Evolutionary conservation across 2,113 vertebrate genomes (phyloP).

Genomic region (Podarcis raffonei): DNA sequence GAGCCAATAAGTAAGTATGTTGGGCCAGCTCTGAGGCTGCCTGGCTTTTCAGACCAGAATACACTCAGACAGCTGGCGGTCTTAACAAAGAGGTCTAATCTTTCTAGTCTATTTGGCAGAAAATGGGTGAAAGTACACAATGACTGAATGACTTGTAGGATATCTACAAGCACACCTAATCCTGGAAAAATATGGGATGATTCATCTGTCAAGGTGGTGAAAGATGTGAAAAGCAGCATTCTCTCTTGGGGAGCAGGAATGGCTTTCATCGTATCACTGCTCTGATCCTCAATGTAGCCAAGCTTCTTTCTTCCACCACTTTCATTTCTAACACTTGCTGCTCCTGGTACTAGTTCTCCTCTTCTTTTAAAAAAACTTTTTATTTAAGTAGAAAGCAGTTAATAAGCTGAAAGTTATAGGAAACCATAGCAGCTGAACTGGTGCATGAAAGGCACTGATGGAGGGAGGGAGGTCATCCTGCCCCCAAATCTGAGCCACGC

Average conservation of each 20-base stretch:
- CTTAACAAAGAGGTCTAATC: not conserved
- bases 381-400: not conserved
- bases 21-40: too few relatives aligned
- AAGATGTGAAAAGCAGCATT: not conserved
- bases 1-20: too few relatives aligned
- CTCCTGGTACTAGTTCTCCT: not conserved
- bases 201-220: not conserved
- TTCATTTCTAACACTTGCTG: not conserved
- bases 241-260: not conserved
- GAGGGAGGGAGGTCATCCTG: not conserved
- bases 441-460: not conserved
- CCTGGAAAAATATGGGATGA: not conserved
- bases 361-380: not conserved
- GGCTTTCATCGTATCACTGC: not conserved
- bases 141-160: too few relatives aligned
- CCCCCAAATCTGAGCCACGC: not conserved
- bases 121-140: not conserved
- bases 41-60: too few relatives aligned
- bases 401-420: not conserved
- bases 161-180: not conserved
- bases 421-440: not conserved
- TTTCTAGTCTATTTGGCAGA: not conserved
- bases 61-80: not conserved
- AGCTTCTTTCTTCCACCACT: not conserved
- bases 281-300: not conserved